Percentiles rank a stretch among this genome's conserved stretches.
Evolutionary conservation across 2,113 vertebrate genomes (phyloP).

Genomic region (Eulemur macaco): DNA sequence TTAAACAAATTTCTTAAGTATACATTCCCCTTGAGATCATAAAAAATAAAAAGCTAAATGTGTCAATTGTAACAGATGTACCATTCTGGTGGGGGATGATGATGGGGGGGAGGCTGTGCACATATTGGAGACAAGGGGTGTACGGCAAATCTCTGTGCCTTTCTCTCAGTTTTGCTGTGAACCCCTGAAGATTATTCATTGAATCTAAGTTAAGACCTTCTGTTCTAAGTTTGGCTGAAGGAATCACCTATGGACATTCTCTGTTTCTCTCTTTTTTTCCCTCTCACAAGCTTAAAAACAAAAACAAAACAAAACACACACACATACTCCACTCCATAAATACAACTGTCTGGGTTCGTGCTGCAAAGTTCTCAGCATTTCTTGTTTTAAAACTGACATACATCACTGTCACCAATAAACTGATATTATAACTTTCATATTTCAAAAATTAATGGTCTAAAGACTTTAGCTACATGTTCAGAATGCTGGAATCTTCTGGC

Average conservation of each 20-base stretch:
- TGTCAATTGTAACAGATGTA: background rate
- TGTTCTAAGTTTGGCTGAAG: background rate
- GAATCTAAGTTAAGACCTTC: background rate
- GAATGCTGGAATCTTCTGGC: background rate
- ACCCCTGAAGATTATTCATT: background rate
- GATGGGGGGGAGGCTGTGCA: background rate
- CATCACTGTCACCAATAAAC: background rate
- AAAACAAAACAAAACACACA: background rate
- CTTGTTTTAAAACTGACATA: slow-evolving; percentile 5
- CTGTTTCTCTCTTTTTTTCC: background rate
- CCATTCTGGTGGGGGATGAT: background rate
- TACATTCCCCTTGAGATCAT: background rate
- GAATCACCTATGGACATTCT: background rate
- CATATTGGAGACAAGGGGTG: background rate
- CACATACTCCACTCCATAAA: background rate
- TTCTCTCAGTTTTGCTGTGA: background rate
- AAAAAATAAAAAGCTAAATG: background rate
- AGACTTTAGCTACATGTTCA: background rate
- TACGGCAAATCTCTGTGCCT: background rate
- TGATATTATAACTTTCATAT: background rate
- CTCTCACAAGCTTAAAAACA: background rate
- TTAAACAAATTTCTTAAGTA: background rate
- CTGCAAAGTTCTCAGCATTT: background rate
- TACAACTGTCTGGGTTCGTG: background rate
- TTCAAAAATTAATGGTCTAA: slow-evolving; percentile 12